Evolutionary conservation across 1,140 invertebrate genomes (phyloP), one percentile per base, ranked within the genome.

Genomic region (Maconellicoccus hirsutus): DNA sequence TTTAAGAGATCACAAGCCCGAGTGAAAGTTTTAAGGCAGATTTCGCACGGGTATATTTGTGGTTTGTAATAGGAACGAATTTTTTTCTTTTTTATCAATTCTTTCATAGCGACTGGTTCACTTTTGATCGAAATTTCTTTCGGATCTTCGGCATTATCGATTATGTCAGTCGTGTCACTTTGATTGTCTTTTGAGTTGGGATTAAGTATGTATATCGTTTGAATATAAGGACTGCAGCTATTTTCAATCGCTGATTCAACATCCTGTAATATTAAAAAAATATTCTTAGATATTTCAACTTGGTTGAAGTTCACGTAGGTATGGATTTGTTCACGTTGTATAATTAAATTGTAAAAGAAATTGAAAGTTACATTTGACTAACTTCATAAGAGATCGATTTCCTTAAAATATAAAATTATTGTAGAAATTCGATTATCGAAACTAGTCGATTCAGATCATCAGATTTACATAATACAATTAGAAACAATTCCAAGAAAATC

Each of bases 1-100:
- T 89, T 87, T 75, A 87, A 87, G 6, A 89, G 76, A 74, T 88
- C 87, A 73, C 88, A 87, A 70, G 87, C 75, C 3, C 75, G 75
- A 7, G 78, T 78, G 74, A 81, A 82, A 19, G 76, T 76, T 71
- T 80, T 80, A 3, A 76, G 77, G 74, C 81, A 82, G 12, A 77
- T 73, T 26, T 80, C 78, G 71, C 79, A 80, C 27, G 74, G 80
- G 75, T 72, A 83, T 3, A 52, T 2, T 52, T 52, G 42, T 75
- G 76, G 82, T 79, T 76, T 81, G 59, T 80, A 78, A 16, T 77
- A 78, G 10, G 78, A 78, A 72, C 75, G 19, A 70, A 74, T 42
- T 73, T 59, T 26, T 73, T 70, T 33, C 29, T 16, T 16, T 52
- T 52, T 52, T 4, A 16, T 16, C n/a, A 16, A 52, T 4, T 52